Evolutionary conservation across 2,113 vertebrate species (phyloP).

Genomic region (Peucedramus taeniatus): DNA sequence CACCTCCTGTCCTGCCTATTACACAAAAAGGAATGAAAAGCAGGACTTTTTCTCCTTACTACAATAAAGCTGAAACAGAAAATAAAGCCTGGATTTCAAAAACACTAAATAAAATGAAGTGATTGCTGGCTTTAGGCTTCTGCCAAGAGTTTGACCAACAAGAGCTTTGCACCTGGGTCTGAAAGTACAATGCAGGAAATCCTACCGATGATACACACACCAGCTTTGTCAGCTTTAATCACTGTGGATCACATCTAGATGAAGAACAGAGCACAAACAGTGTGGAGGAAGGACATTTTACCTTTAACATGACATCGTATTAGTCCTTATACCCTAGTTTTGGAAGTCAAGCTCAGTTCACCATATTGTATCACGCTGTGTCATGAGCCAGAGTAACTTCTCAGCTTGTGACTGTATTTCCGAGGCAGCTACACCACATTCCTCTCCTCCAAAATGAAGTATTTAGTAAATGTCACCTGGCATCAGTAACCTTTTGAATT

Average conservation of each 20-base stretch:
- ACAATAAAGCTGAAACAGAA: neutral
- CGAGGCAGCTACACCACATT: neutral
- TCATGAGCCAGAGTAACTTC: neutral
- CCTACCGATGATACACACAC: neutral
- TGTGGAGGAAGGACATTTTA: neutral
- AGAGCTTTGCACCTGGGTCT: neutral
- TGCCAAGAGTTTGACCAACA: neutral
- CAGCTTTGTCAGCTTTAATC: neutral
- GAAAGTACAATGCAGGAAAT: neutral
- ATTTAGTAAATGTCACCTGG: neutral
- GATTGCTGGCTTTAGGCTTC: neutral
- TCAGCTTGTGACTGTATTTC: neutral
- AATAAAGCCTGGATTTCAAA: neutral
- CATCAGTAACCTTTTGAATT: neutral
- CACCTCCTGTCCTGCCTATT: neutral
- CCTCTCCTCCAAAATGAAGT: neutral
- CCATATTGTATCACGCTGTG: neutral
- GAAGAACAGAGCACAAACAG: neutral
- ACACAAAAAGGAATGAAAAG: neutral
- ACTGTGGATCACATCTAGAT: neutral
- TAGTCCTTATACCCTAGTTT: neutral
- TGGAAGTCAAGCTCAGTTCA: neutral
- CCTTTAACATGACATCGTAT: neutral
- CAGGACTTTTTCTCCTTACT: neutral
- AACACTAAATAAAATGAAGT: neutral